phyloP scores from a whole-genome alignment of 23 tunicate genomes.

The Clavelina lepadiformis region DNA sequence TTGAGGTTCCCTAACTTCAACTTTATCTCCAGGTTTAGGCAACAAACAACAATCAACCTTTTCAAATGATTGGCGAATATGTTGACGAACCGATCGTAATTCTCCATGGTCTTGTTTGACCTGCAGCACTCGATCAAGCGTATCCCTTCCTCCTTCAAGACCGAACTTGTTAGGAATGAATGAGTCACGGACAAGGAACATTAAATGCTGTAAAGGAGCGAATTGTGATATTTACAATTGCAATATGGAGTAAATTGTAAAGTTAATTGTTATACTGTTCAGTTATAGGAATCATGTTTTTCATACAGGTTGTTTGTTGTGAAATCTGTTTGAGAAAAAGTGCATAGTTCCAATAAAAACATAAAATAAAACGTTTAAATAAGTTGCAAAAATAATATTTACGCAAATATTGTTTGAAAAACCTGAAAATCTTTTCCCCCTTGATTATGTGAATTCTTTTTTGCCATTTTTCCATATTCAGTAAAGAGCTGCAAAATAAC shows the following conservation, averaged over 20 bases:
- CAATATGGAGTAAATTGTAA: too few relatives aligned
- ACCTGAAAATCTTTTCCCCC: constrained; percentile 5
- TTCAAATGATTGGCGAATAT: constrained; percentile 1
- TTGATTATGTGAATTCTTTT: background rate
- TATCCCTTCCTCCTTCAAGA: background rate
- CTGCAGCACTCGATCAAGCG: background rate
- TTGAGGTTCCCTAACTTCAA: background rate
- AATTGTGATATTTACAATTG: background rate
- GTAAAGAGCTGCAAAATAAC: constrained; percentile 15
- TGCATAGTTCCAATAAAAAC: too few relatives aligned
- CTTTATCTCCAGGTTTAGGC: constrained; percentile 8
- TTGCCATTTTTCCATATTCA: constrained; percentile 12
- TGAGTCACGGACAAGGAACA: constrained; percentile 21
- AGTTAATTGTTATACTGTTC: background rate
- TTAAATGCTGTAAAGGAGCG: background rate
- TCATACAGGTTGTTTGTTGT: too few relatives aligned
- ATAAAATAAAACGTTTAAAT: too few relatives aligned
- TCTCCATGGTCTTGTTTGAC: background rate
- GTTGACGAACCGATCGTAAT: background rate
- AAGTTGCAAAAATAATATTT: too few relatives aligned
- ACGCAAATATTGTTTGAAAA: too few relatives aligned
- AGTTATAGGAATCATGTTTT: too few relatives aligned
- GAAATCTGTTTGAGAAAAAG: too few relatives aligned
- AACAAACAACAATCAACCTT: constrained; percentile 8
- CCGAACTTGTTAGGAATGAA: background rate